Evolutionary conservation across 2,113 vertebrate genomes (phyloP).

Genomic region (Vidua chalybeata): DNA sequence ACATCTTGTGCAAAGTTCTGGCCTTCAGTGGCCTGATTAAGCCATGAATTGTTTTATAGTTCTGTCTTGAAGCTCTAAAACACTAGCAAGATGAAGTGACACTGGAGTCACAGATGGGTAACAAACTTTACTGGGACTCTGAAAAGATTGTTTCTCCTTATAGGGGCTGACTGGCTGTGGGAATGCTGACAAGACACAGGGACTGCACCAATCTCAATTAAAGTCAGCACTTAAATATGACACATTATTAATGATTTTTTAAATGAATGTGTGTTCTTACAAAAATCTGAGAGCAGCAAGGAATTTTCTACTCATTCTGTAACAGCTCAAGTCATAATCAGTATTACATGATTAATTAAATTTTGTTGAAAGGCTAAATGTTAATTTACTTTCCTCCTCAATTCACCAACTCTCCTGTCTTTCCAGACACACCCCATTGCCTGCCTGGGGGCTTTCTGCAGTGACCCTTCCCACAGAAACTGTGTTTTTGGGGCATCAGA

Average conservation of each 20-base stretch:
- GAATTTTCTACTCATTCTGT: background rate
- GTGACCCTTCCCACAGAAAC: background rate
- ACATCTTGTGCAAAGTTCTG: background rate
- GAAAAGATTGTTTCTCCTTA: constrained; percentile 52
- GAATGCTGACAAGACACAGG: constrained; percentile 69
- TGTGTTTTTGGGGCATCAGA: background rate
- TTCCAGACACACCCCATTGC: background rate
- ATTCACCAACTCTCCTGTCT: background rate
- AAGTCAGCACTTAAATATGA: constrained; percentile 72
- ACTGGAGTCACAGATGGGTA: constrained; percentile 33
- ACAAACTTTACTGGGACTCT: constrained; percentile 55
- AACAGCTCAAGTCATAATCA: background rate
- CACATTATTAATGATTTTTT: constrained; percentile 69
- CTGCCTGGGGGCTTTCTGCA: background rate
- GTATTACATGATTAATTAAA: background rate
- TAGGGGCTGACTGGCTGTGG: constrained; percentile 66
- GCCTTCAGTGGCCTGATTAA: background rate
- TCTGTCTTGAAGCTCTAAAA: background rate
- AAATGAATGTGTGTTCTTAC: constrained; percentile 47
- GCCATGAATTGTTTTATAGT: constrained; percentile 14
- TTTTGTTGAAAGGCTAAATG: background rate
- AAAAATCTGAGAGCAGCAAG: background rate
- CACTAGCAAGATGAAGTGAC: constrained; percentile 49
- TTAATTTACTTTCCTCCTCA: background rate
- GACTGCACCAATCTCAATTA: constrained; percentile 63